Evolutionary conservation across 1,140 invertebrate species (phyloP).

Genomic region (Mesaphorura yosii): DNA sequence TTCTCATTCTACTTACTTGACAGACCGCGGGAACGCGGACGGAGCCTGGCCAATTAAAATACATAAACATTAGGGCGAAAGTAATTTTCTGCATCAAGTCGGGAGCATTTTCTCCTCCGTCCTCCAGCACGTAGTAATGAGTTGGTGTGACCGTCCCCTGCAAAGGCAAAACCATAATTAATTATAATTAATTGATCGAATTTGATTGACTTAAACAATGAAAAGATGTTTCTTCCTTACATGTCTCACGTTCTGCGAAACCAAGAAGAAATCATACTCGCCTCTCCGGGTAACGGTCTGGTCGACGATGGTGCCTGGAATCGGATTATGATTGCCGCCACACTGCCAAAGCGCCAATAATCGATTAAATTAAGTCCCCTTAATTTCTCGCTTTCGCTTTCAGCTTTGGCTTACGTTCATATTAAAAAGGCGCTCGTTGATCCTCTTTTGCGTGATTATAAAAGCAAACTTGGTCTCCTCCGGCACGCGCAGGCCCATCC

Average conservation of each 20-base stretch:
- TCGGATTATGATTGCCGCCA: slow-evolving; percentile 53
- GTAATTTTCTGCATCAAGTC: slow-evolving; percentile 72
- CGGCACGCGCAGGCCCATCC: slow-evolving; percentile 26
- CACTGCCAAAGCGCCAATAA: not conserved
- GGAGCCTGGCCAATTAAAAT: slow-evolving; percentile 91
- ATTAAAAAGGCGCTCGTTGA: slow-evolving; percentile 47
- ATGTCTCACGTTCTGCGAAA: slow-evolving; percentile 66
- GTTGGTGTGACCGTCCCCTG: slow-evolving; percentile 60
- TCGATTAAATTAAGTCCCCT: not conserved
- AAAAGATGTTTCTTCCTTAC: slow-evolving; percentile 27
- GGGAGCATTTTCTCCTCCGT: slow-evolving; percentile 53
- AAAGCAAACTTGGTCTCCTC: slow-evolving; percentile 48
- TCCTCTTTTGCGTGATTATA: slow-evolving; percentile 80
- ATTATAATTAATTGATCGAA: not conserved
- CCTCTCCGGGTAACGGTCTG: slow-evolving; percentile 59
- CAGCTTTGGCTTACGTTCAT: not conserved
- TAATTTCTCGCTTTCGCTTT: too few species aligned
- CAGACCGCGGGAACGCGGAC: slow-evolving; percentile 82
- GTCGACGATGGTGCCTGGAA: slow-evolving; percentile 73
- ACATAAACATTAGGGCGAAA: slow-evolving; percentile 82
- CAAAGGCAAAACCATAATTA: not conserved
- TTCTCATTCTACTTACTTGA: slow-evolving; percentile 45
- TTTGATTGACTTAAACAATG: not conserved
- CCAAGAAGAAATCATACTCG: slow-evolving; percentile 78
- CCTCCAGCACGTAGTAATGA: slow-evolving; percentile 75